Evolutionary conservation across 2,888 invertebrate genomes (phyloP).

Genomic region (Harpalus rufipes): DNA sequence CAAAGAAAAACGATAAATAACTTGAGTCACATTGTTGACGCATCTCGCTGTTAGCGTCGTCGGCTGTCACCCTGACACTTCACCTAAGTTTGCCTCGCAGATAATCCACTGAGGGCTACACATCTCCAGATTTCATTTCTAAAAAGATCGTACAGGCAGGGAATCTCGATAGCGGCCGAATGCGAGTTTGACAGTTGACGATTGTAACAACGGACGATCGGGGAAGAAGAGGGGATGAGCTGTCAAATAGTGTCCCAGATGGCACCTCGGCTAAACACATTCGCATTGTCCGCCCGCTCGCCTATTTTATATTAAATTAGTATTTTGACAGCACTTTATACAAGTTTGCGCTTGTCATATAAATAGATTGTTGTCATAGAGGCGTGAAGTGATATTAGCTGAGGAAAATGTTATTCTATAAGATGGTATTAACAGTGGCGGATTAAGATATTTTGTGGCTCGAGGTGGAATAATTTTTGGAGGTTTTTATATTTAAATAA

Average conservation of each 20-base stretch:
- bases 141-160: background rate
- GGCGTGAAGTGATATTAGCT: background rate
- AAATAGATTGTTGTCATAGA: background rate
- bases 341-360: slow-evolving; percentile 8
- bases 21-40: slow-evolving; percentile 57
- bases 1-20: slow-evolving; percentile 62
- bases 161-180: slow-evolving; percentile 34
- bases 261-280: slow-evolving; percentile 51
- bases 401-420: background rate
- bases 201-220: slow-evolving; percentile 26
- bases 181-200: slow-evolving; percentile 60
- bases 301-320: slow-evolving; percentile 59
- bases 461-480: too few species aligned
- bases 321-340: slow-evolving; percentile 39
- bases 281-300: slow-evolving; percentile 3
- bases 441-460: too few species aligned
- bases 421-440: too few species aligned
- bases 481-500: too few species aligned
- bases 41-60: slow-evolving; percentile 32
- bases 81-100: slow-evolving; percentile 43
- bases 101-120: slow-evolving; percentile 45
- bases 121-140: slow-evolving; percentile 52
- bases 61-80: slow-evolving; percentile 42
- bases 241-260: slow-evolving; percentile 55
- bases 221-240: slow-evolving; percentile 1